Evolutionary conservation across 2,888 invertebrate genomes (phyloP), one percentile per base, ranked within the genome.

Genomic region (Kuschelorhynchus macadamiae): DNA sequence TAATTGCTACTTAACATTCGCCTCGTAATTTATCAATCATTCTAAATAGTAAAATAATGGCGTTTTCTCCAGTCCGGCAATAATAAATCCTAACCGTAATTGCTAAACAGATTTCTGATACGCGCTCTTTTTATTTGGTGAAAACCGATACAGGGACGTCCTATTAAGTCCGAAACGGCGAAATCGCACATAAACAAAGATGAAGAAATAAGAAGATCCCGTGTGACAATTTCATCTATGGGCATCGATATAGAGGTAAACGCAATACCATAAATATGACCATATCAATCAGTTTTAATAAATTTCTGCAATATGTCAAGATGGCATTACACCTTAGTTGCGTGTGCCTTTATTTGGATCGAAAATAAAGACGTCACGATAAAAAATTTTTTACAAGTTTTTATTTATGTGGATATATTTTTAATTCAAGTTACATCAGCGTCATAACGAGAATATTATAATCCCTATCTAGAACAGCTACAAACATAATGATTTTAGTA

Each of bases 151-250:
- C 39, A 25, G 20, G 21, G 47, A n/a, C n/a, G n/a, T n/a, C 49
- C 56, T 56, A 56, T 50, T 64, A 57, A 32, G 42, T 49, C 49
- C 8, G 50, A 57, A 57, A 20, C 39, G 65, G 57, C 32, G 16
- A 32, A 41, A 42, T 57, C 46, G 21, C 16, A 17, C 59, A 65
- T 65, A 65, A 65, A 65, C 59, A 65, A 65, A 49, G 66, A 67
- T 67, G 61, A 61, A 61, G 49, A 67, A 67, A 61, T 61, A 61
- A 67, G 61, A 61, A 49, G 61, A 46, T 55, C 46, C 61, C 67
- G 67, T 67, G 67, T 61, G 67, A 67, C 56, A 55, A 47, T 61
- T 53, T 66, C 66, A 47, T 33, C 56, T 55, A 67, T 67, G 67
- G 56, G 39, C 61, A 61, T 56, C 61, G 25, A 32, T 50, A 49